Percentiles rank a stretch among this genome's conserved stretches.
Evolutionary conservation across 2,888 invertebrate species (phyloP).

Genomic region (Celastrina argiolus): DNA sequence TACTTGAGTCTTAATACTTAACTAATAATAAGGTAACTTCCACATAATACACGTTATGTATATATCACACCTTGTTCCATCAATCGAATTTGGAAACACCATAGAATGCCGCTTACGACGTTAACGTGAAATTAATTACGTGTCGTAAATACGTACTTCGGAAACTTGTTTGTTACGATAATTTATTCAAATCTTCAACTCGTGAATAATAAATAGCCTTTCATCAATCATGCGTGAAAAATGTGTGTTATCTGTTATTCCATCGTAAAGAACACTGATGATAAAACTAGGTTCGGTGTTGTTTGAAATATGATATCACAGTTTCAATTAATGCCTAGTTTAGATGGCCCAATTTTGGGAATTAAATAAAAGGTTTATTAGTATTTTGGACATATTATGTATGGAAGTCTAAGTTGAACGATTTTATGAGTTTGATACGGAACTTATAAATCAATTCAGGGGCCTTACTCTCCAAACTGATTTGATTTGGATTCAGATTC

Average conservation of each 20-base stretch:
- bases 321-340: background rate
- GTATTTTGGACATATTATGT: background rate
- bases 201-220: conserved; percentile 16
- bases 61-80: background rate
- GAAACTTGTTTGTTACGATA: conserved; percentile 22
- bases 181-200: conserved; percentile 23
- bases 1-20: no score
- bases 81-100: conserved; percentile 8
- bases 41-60: background rate
- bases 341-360: background rate
- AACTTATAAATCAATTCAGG: no score
- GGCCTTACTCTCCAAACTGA: no score
- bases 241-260: conserved; percentile 12
- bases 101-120: conserved; percentile 5
- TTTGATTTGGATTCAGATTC: no score
- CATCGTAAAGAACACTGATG: conserved; percentile 6
- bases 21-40: background rate
- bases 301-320: conserved; percentile 8
- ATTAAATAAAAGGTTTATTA: no score
- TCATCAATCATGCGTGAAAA: conserved; percentile 22
- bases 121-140: background rate
- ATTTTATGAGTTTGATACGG: no score
- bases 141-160: conserved; percentile 6
- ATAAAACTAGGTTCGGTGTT: background rate
- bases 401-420: background rate